Base-by-base conservation (phyloP, 2,888 invertebrate genomes). In the Cataglyphis altisquamis region DNA sequence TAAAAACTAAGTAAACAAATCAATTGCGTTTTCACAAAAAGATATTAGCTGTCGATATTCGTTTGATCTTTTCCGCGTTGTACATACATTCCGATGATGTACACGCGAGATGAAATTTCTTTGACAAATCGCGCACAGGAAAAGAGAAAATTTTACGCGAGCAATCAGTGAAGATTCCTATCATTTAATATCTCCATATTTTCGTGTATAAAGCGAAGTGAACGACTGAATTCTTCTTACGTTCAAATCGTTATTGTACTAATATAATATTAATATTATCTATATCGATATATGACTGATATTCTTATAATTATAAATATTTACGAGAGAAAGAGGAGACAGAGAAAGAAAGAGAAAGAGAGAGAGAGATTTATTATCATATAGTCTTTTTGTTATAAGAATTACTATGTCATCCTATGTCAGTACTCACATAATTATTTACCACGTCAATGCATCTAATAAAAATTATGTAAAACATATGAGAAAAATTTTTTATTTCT, bases 21-120 rank as follows among this genome's bases (percentile, higher is more conserved):
- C 36, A 21, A 48, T 74, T 25, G 9, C 10, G 9, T 21, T 82
- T 86, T 75, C 78, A n/a, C 25, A 12, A 66, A n/a, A 86, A 66
- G 12, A 32, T 10, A 39, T 25, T 18, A 84, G 68, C 75, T 32
- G 57, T 72, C 75, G 32, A 29, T 10, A 21, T 39, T 77, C 81
- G 70, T 21, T 29, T 15, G n/a, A 12, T 45, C 32, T 57, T 74
- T 85, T 82, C 70, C 63, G n/a, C 9, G 9, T 5, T 39, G 66
- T 75, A 83, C 66, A 82, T 68, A 83, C 66, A 82, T 68, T 73
- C 45, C 25, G 66, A 84, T 45, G 32, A 32, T 32, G 32, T 32
- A 32, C 32, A 32, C 6, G 5, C 32, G 32, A 67, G 66, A 89
- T 85, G 57, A 70, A 70, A 89, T 82, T 81, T 78, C 67, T 89